Base-by-base conservation (phyloP, 2,888 invertebrate species). In the Melinopterus prodromus region DNA sequence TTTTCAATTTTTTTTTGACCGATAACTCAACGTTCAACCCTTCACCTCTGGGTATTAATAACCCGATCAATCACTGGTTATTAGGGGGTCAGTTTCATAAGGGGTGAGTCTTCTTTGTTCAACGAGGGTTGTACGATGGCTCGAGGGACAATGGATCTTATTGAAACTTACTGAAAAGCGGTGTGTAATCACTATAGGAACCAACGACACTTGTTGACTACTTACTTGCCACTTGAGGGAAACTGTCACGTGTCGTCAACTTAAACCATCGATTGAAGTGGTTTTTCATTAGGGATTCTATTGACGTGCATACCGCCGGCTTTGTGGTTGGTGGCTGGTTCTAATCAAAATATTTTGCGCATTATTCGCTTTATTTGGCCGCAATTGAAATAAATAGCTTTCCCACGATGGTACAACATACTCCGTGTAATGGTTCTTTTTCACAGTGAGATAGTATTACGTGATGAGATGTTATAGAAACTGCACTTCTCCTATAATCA, bases 11-110 rank as follows among this genome's bases (percentile, higher is more conserved):
- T 80, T 38, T 69, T 74, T 70, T 70, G 69, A 71, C 74, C 70
- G 76, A 80, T 80, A 53, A 80, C 53, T 80, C 78, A 80, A 77
- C 69, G 74, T 69, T 80, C 76, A 80, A 76, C 80, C 80, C 53
- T 53, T 53, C 53, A 53, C 53, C 53, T 53, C 12, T 53, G 53
- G 53, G 53, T 12, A 53, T 53, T 53, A 53, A 53, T 53, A 53
- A 53, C 53, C 53, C 53, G 53, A 53, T 53, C 53, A 53, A 53
- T 53, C 53, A 53, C 53, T 53, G 53, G 53, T 53, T 53, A 53
- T 53, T 53, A 53, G 9, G 12, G 53, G 53, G 53, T 53, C 53
- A 53, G 53, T 53, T 53, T 53, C 53, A 53, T 4, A 53, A 12
- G 12, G 53, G 53, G 53, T 53, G 12, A 12, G 53, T 53, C 53